Conservation (phyloP, 2,797 vertebrate genomes). For the Morelia viridis region DNA sequence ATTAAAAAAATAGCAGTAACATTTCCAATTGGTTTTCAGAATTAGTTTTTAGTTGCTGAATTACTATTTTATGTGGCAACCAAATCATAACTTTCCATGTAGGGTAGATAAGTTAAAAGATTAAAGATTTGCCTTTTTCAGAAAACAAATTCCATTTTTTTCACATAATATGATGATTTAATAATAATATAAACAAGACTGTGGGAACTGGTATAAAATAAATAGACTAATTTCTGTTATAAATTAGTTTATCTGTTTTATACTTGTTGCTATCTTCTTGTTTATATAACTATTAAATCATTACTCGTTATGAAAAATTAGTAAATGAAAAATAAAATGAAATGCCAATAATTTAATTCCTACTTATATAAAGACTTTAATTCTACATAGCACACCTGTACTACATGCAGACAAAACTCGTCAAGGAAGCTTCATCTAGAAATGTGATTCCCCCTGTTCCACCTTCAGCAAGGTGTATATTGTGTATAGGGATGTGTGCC, state of each 20-base stretch:
- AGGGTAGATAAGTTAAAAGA: background rate
- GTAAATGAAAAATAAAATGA: background rate
- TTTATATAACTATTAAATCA: background rate
- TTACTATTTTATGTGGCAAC: background rate
- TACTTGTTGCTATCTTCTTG: background rate
- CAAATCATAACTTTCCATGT: background rate
- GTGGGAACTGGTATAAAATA: background rate
- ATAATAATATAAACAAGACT: background rate
- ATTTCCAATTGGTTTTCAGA: background rate
- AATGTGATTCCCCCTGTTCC: background rate
- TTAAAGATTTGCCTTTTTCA: background rate
- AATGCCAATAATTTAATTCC: background rate
- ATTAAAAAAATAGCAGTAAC: background rate
- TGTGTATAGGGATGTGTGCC: background rate
- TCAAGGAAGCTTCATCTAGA: background rate
- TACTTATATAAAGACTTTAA: background rate
- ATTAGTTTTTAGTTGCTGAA: background rate
- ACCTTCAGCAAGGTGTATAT: background rate
- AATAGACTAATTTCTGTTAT: background rate
- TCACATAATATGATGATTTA: background rate
- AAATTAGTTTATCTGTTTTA: background rate
- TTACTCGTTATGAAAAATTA: background rate
- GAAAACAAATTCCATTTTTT: background rate
- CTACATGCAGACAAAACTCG: background rate
- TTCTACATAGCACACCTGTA: background rate